These are phyloP conservation scores for Aspidapion aeneum DNA, from an alignment of 2,888 invertebrate species.

Conservation along the genomic window DNA sequence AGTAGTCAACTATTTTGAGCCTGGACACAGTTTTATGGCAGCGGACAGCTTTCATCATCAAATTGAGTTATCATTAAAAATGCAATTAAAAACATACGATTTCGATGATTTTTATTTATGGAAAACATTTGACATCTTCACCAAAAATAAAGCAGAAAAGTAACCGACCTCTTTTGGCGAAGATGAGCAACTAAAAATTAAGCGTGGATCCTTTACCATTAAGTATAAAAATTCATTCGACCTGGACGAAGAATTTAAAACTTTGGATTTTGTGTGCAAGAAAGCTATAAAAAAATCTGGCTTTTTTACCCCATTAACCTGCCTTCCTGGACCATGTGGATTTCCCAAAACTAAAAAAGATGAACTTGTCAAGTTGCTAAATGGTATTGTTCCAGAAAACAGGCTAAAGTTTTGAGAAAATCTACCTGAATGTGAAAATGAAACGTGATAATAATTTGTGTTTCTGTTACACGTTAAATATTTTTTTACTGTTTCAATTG, in stretches of 20 bases:
- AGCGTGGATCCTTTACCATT: not conserved
- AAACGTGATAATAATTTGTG: no score
- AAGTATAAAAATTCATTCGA: not conserved
- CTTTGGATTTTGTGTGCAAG: not conserved
- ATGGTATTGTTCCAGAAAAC: not conserved
- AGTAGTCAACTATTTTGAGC: not conserved
- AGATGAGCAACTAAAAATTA: slow-evolving; percentile 7
- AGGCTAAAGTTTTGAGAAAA: not conserved
- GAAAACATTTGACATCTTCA: slow-evolving; percentile 7
- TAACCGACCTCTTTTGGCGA: slow-evolving; percentile 6
- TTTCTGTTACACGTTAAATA: no score
- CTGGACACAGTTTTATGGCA: not conserved
- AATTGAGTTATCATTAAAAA: not conserved
- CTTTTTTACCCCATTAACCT: not conserved
- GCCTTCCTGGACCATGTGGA: not conserved
- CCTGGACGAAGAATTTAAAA: not conserved
- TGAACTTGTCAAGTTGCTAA: not conserved
- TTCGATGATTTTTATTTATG: slow-evolving; percentile 3
- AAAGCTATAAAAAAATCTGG: not conserved
- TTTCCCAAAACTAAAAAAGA: not conserved
- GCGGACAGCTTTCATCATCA: not conserved
- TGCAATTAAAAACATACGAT: slow-evolving; percentile 1
- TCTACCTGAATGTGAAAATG: not conserved
- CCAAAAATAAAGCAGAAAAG: slow-evolving; percentile 4
- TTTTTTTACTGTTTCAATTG: not conserved